phyloP scores from a whole-genome alignment of 2,113 vertebrate genomes.

The Thalassarche chlororhynchos region DNA sequence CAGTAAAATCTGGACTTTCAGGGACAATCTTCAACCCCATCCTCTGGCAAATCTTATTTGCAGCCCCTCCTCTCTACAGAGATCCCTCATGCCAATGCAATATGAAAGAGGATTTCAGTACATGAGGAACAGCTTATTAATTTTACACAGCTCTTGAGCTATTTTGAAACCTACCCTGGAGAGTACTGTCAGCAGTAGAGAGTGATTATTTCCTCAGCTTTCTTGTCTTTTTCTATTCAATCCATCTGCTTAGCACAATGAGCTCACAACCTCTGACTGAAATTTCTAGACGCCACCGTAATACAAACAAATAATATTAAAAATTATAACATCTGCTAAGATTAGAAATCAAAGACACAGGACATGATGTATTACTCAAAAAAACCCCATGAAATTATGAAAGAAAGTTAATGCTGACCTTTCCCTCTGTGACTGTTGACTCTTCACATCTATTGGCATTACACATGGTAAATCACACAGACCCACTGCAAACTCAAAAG shows the following conservation, averaged over 20 bases:
- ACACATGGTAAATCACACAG: conserved; percentile 28
- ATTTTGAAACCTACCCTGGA: conserved; percentile 61
- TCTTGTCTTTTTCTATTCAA: conserved; percentile 33
- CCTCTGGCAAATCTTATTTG: neutral
- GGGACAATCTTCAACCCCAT: neutral
- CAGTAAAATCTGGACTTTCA: neutral
- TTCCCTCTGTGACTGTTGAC: neutral
- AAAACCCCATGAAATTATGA: neutral
- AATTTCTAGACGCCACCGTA: neutral
- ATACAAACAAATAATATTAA: neutral
- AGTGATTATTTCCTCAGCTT: conserved; percentile 53
- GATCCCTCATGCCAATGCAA: neutral
- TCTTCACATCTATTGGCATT: conserved; percentile 35
- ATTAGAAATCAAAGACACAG: neutral
- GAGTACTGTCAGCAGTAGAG: conserved; percentile 35
- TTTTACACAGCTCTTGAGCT: conserved; percentile 57
- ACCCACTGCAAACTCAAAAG: conserved; percentile 24
- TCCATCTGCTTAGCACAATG: conserved; percentile 17
- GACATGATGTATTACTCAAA: neutral
- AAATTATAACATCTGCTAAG: neutral
- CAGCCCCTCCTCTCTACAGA: neutral
- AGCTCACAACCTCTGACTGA: neutral
- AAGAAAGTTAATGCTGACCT: conserved; percentile 46
- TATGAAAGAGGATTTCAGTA: conserved; percentile 23
- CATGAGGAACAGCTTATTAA: conserved; percentile 51